Evolutionary conservation across 2,797 vertebrate genomes (phyloP).

Genomic region (Manis javanica): DNA sequence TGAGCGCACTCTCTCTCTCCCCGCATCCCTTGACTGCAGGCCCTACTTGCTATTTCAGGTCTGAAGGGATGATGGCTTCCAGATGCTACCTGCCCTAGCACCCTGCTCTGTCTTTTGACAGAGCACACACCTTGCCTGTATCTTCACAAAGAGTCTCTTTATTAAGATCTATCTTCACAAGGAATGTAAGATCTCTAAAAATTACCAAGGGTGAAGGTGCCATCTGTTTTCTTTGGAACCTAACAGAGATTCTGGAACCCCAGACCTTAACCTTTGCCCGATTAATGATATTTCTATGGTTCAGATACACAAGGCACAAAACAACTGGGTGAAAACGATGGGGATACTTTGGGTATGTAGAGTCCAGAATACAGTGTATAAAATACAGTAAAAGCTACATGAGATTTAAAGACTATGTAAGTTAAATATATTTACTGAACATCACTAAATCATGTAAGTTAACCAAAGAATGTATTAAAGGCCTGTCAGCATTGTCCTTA

Average conservation of each 20-base stretch:
- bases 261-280: neutral
- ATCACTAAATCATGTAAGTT: neutral
- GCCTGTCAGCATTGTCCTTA: neutral
- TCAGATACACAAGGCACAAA: neutral
- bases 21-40: neutral
- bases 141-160: neutral
- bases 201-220: neutral
- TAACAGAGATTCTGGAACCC: neutral
- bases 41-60: too few species aligned
- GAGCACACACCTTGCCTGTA: neutral
- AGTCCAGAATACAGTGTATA: neutral
- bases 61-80: neutral
- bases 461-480: neutral
- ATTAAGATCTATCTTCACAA: neutral
- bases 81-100: neutral
- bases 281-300: neutral
- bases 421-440: neutral
- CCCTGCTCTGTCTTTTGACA: neutral
- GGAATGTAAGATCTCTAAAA: neutral
- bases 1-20: neutral
- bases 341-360: neutral
- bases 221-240: neutral
- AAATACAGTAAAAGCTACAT: neutral
- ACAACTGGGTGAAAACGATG: neutral
- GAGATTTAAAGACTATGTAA: neutral